phyloP scores from a whole-genome alignment of 2,888 invertebrate genomes.

The Hypena proboscidalis region DNA sequence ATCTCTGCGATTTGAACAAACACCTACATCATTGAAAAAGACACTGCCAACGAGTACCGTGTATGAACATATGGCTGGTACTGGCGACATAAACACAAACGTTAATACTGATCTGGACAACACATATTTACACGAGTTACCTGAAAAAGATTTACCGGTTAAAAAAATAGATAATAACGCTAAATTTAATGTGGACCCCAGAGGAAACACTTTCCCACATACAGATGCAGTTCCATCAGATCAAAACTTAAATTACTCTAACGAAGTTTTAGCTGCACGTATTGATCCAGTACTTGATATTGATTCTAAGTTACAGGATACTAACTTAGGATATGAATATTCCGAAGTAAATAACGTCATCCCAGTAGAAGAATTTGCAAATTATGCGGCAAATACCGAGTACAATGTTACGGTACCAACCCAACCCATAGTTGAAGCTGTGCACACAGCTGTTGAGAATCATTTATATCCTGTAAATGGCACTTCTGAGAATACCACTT shows the following conservation, averaged over 20 bases:
- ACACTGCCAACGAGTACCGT: slow-evolving; percentile 6
- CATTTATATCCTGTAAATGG: neutral
- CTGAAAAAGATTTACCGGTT: slow-evolving; percentile 46
- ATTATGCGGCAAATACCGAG: slow-evolving; percentile 10
- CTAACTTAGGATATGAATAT: slow-evolving; percentile 19
- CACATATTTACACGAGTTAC: slow-evolving; percentile 40
- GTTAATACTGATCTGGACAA: slow-evolving; percentile 6
- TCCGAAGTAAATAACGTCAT: slow-evolving; percentile 7
- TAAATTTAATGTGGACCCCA: neutral
- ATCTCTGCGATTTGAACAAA: too few relatives aligned
- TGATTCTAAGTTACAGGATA: slow-evolving; percentile 23
- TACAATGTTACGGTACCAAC: neutral
- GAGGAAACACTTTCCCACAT: too few relatives aligned
- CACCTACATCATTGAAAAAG: slow-evolving; percentile 5
- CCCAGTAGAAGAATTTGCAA: slow-evolving; percentile 5
- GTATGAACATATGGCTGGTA: slow-evolving; percentile 1
- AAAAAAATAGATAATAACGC: slow-evolving; percentile 18
- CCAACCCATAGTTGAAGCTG: too few relatives aligned
- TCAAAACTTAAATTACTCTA: slow-evolving; percentile 1
- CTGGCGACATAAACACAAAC: slow-evolving; percentile 9
- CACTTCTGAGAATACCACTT: neutral
- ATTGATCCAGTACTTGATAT: slow-evolving; percentile 13
- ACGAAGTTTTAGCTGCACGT: neutral
- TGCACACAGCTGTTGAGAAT: too few relatives aligned
- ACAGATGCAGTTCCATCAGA: neutral